phyloP scores from a whole-genome alignment of 2,797 vertebrate species.

The Lagodon rhomboides region DNA sequence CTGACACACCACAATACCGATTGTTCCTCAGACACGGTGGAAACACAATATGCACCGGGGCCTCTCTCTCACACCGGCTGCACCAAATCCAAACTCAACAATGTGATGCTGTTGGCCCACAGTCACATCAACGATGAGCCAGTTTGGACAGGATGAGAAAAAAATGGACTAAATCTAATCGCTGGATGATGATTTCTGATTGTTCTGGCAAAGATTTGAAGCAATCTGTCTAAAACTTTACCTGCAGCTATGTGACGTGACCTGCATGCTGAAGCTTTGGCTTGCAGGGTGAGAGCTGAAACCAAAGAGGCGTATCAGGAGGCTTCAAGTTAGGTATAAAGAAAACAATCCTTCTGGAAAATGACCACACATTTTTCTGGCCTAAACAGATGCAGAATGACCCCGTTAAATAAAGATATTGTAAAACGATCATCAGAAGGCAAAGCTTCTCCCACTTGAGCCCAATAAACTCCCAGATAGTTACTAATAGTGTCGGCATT shows the following conservation, averaged over 20 bases:
- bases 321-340: conserved; percentile 17
- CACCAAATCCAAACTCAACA: conserved; percentile 23
- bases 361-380: conserved; percentile 10
- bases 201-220: conserved; percentile 11
- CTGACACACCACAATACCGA: conserved; percentile 46
- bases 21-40: conserved; percentile 51
- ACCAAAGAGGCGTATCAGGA: conserved; percentile 13
- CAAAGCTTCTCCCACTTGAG: conserved; percentile 2
- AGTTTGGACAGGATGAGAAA: conserved; percentile 6
- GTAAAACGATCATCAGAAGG: background rate
- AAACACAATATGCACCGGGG: conserved; percentile 19
- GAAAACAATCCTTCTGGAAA: conserved; percentile 27
- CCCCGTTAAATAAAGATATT: conserved; percentile 10
- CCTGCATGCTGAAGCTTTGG: background rate
- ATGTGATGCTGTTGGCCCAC: conserved; percentile 31
- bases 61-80: conserved; percentile 4
- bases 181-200: conserved; percentile 9
- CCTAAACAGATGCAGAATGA: background rate
- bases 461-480: conserved; percentile 3
- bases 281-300: conserved; percentile 16
- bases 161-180: conserved; percentile 11
- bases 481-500: conserved; percentile 2
- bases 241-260: background rate
- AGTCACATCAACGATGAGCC: conserved; percentile 1
- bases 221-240: background rate